Evolutionary conservation across 2,797 vertebrate species (phyloP).

Genomic region (Sarcoramphus papa): DNA sequence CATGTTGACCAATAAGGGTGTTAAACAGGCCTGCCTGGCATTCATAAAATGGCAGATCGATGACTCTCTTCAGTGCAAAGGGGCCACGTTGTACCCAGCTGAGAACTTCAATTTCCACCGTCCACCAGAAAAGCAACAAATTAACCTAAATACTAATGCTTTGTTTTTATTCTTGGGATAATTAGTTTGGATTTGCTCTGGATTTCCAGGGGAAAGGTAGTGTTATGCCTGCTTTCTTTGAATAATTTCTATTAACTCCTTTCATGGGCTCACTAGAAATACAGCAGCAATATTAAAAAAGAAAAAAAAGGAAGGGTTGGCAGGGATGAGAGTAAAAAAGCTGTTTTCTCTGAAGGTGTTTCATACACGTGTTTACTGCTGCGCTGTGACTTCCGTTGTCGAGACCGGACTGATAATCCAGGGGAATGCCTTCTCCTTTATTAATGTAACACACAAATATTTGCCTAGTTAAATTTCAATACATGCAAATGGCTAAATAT

Average conservation of each 20-base stretch:
- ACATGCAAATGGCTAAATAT: neutral
- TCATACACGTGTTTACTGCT: neutral
- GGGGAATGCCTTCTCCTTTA: neutral
- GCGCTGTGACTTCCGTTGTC: neutral
- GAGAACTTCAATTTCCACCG: neutral
- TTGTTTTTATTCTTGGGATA: neutral
- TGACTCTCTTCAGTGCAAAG: neutral
- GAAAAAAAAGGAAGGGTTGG: accelerated
- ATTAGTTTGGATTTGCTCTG: neutral
- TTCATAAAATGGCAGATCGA: neutral
- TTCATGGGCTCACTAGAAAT: neutral
- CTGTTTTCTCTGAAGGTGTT: neutral
- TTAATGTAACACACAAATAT: neutral
- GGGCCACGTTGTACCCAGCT: neutral
- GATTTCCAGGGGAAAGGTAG: neutral
- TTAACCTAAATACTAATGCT: neutral
- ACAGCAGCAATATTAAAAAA: neutral
- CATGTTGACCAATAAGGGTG: neutral
- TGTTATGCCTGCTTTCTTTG: neutral
- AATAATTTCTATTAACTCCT: neutral
- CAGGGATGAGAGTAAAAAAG: neutral
- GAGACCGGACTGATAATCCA: neutral
- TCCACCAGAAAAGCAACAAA: neutral
- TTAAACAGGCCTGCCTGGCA: neutral
- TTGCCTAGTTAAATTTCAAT: neutral